phyloP scores from a whole-genome alignment of 2,113 vertebrate genomes.

The Corythaeola cristata region DNA sequence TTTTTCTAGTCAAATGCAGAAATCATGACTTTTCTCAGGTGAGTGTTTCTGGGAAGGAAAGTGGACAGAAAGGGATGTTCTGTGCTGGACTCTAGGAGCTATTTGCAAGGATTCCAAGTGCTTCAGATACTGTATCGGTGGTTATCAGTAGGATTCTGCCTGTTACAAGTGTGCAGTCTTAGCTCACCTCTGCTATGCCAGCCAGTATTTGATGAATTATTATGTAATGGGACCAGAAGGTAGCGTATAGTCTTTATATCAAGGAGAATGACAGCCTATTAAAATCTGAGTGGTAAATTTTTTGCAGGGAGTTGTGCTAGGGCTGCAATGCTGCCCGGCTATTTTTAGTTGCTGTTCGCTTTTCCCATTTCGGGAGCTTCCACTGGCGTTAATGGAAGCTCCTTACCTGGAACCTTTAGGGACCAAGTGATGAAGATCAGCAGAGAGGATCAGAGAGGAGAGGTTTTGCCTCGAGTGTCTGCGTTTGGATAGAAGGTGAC shows the following conservation, averaged over 20 bases:
- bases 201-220: not conserved
- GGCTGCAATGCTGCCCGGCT: constrained; percentile 16
- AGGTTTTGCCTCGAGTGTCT: not conserved
- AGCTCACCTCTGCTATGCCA: not conserved
- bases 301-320: not conserved
- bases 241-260: not conserved
- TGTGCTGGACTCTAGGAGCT: not conserved
- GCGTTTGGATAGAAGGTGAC: not conserved
- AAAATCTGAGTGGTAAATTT: constrained; percentile 5
- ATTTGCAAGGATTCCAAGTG: not conserved
- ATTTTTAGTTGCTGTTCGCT: constrained; percentile 10
- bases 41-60: not conserved
- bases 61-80: not conserved
- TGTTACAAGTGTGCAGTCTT: not conserved
- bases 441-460: not conserved
- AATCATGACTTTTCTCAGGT: not conserved
- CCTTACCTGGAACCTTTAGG: not conserved
- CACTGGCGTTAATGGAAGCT: not conserved
- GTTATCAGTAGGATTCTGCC: not conserved
- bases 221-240: constrained; percentile 23
- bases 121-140: not conserved
- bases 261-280: constrained; percentile 12
- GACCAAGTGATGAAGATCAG: not conserved
- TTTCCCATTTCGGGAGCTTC: not conserved
- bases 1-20: not conserved